Evolutionary conservation across 2,888 invertebrate species (phyloP).

Genomic region (Mesodorylaimus sp.): DNA sequence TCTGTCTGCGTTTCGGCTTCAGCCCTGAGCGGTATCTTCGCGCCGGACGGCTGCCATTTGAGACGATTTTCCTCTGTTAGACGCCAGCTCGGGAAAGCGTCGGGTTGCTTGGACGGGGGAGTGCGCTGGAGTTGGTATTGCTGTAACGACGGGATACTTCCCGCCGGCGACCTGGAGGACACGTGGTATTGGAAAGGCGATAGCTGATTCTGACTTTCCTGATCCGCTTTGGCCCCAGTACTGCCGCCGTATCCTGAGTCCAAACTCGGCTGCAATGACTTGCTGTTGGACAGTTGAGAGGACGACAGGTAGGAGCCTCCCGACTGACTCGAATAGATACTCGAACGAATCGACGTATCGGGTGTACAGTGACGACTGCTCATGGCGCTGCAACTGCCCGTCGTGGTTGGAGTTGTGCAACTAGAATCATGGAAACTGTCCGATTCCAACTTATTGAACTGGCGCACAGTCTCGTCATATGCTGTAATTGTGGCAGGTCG

Average conservation of each 20-base stretch:
- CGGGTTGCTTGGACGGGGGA: neutral
- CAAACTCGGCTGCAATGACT: constrained; percentile 4
- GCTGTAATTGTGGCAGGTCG: neutral
- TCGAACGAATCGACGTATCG: neutral
- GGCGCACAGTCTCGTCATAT: constrained; percentile 4
- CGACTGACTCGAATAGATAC: neutral
- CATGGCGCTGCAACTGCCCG: constrained; percentile 4
- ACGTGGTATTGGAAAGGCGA: neutral
- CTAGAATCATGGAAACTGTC: constrained; percentile 8
- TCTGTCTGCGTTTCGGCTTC: constrained; percentile 5
- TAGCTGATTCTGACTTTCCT: neutral
- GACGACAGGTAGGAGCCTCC: neutral
- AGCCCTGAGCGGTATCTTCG: neutral
- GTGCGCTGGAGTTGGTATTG: neutral
- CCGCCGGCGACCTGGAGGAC: neutral
- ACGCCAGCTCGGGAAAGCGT: no score
- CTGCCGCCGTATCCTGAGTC: constrained; percentile 11
- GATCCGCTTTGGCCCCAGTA: neutral
- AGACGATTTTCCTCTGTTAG: no score
- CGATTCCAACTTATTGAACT: constrained; percentile 9
- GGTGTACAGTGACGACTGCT: constrained; percentile 4
- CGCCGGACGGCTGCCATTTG: no score
- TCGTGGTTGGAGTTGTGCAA: constrained; percentile 11
- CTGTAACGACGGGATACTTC: neutral
- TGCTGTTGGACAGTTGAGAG: neutral